phyloP scores from a whole-genome alignment of 2,797 vertebrate genomes.

The Alcedo atthis region DNA sequence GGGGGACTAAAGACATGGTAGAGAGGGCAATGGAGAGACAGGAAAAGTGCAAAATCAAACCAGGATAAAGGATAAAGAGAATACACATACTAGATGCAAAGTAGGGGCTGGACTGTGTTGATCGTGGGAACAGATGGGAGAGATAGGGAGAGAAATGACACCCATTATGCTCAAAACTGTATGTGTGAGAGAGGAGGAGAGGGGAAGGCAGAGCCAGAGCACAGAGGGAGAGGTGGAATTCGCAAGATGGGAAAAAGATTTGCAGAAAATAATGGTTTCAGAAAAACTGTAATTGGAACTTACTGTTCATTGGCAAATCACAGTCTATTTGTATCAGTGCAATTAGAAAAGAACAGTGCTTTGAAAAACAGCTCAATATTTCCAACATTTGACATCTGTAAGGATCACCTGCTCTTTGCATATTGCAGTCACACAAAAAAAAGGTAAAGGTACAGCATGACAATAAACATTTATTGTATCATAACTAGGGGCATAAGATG shows the following conservation, averaged over 20 bases:
- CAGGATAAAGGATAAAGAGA: slow-evolving; percentile 37
- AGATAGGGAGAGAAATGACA: slow-evolving; percentile 33
- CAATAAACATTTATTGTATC: background rate
- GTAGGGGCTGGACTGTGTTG: slow-evolving; percentile 49
- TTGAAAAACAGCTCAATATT: background rate
- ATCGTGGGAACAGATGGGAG: slow-evolving; percentile 65
- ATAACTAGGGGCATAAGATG: background rate
- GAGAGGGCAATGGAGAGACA: slow-evolving; percentile 39
- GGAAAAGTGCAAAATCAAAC: slow-evolving; percentile 41
- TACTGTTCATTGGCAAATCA: background rate
- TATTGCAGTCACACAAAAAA: background rate
- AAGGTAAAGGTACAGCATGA: background rate
- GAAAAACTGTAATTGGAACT: background rate
- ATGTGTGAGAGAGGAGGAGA: background rate
- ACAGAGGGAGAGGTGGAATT: background rate
- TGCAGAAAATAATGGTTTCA: background rate
- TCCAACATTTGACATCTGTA: background rate
- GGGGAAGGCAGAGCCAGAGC: background rate
- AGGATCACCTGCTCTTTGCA: background rate
- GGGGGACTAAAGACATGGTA: background rate
- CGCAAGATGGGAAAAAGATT: background rate
- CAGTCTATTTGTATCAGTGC: background rate
- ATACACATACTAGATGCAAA: slow-evolving; percentile 33
- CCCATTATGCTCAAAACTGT: slow-evolving; percentile 1
- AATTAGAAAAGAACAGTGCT: background rate